Conservation (phyloP, 1,140 invertebrate species). For the Halotydeus destructor region DNA sequence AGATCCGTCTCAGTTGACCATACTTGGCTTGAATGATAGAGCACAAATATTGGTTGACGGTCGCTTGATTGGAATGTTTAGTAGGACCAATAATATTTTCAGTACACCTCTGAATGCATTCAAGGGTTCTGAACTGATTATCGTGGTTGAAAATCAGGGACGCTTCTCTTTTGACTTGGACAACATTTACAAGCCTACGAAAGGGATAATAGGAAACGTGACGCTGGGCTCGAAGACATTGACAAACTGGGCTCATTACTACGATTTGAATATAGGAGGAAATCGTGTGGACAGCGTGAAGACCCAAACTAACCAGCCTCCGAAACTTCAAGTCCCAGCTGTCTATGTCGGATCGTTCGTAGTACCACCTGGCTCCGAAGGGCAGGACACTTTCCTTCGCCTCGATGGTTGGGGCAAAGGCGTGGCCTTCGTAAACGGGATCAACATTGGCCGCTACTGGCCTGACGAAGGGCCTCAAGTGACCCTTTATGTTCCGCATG, state of each 20-base stretch:
- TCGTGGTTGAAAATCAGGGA: conserved; percentile 18
- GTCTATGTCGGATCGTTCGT: conserved; percentile 10
- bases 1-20: conserved; percentile 33
- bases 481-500: conserved; percentile 32
- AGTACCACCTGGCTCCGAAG: neutral
- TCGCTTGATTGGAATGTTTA: conserved; percentile 36
- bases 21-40: conserved; percentile 40
- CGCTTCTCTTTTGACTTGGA: conserved; percentile 9
- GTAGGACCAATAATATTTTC: conserved; percentile 32
- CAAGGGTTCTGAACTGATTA: conserved; percentile 32
- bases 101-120: conserved; percentile 30
- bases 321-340: neutral
- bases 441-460: conserved; percentile 39
- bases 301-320: neutral
- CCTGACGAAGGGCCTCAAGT: conserved; percentile 31
- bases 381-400: conserved; percentile 7
- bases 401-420: conserved; percentile 22
- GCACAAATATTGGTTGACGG: conserved; percentile 48
- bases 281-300: conserved; percentile 3
- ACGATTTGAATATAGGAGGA: neutral
- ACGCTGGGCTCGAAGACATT: neutral
- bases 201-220: conserved; percentile 5
- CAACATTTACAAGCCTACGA: neutral
- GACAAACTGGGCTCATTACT: conserved; percentile 7
- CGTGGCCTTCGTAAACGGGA: conserved; percentile 39